Conservation (phyloP, 2,797 vertebrate species). For the Odontamblyopus lacepedii region DNA sequence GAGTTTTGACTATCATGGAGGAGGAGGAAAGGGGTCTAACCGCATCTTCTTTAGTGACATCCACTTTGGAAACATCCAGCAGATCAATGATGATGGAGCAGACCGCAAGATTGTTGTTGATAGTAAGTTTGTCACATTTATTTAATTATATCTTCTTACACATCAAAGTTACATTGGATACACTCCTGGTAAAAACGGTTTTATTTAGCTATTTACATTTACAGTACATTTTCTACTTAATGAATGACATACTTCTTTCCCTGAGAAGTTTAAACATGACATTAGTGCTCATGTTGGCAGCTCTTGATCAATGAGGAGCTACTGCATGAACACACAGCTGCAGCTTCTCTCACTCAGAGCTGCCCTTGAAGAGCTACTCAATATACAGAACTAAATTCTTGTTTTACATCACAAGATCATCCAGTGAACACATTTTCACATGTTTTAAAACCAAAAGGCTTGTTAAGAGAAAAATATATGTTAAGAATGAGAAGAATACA, state of each 20-base stretch:
- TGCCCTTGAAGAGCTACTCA: constrained; percentile 26
- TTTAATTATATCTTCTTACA: not conserved
- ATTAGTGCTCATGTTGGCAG: constrained; percentile 43
- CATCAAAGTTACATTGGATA: not conserved
- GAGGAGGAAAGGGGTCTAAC: constrained; percentile 86
- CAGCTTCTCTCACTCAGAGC: constrained; percentile 41
- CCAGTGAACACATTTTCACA: not conserved
- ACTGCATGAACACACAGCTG: constrained; percentile 50
- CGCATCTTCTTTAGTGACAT: constrained; percentile 98
- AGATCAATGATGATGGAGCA: constrained; percentile 90
- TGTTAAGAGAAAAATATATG: not conserved
- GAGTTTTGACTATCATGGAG: constrained; percentile 91
- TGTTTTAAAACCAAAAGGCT: not conserved
- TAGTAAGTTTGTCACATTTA: constrained; percentile 80
- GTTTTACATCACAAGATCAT: not conserved
- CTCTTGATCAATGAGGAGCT: constrained; percentile 28
- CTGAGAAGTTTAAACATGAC: constrained; percentile 26
- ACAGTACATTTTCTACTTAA: constrained; percentile 34
- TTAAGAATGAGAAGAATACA: not conserved
- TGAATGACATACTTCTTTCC: constrained; percentile 32
- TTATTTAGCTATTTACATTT: not conserved
- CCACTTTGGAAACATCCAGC: constrained; percentile 98
- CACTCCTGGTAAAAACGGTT: not conserved
- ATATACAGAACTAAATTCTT: not conserved
- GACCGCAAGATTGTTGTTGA: constrained; percentile 92